These are phyloP conservation scores for Apodemus sylvaticus DNA, from an alignment of 2,113 vertebrate species.

Conservation along the genomic window DNA sequence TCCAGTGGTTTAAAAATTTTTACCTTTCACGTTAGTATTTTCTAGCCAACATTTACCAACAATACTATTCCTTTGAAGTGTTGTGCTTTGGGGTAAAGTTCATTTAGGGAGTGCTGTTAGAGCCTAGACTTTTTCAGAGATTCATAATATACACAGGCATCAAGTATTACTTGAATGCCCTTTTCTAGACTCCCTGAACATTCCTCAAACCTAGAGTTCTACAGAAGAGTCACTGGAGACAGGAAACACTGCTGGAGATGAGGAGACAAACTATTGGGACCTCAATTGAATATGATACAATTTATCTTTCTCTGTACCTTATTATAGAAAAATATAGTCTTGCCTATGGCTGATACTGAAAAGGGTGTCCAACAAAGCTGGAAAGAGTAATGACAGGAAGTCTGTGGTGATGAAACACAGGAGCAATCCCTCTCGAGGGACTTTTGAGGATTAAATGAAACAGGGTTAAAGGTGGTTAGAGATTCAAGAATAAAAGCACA, in stretches of 20 bases:
- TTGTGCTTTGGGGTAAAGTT: background rate
- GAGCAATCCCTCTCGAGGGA: background rate
- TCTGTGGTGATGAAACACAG: background rate
- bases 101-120: background rate
- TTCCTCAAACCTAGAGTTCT: background rate
- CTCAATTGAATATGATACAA: background rate
- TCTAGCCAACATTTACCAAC: background rate
- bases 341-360: background rate
- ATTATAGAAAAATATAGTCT: background rate
- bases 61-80: background rate
- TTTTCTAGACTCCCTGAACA: background rate
- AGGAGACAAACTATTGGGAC: background rate
- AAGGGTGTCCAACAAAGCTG: background rate
- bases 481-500: background rate
- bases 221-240: background rate
- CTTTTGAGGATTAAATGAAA: background rate
- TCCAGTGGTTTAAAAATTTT: background rate
- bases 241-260: background rate
- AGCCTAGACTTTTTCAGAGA: background rate
- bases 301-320: background rate
- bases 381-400: slow-evolving; percentile 22
- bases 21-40: background rate
- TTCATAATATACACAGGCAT: background rate
- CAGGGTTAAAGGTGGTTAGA: background rate
- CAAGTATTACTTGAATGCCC: background rate